These are phyloP conservation scores for Tragopan temminckii DNA, from an alignment of 2,797 vertebrate species.

Conservation along the genomic window DNA sequence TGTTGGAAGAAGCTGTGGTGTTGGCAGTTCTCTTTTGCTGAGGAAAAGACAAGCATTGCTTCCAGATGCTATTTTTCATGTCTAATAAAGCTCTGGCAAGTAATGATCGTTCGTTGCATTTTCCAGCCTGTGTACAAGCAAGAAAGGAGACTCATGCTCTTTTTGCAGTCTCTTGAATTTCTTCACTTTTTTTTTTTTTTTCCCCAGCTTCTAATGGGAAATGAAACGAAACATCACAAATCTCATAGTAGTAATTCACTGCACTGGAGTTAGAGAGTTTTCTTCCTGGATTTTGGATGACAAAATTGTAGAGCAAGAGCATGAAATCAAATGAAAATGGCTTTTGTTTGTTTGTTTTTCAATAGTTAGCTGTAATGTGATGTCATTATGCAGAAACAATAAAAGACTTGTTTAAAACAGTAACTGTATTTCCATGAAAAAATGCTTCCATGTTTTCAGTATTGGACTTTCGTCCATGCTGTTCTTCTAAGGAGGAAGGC, in stretches of 20 bases:
- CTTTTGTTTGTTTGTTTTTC: neutral
- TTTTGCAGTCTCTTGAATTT: constrained; percentile 34
- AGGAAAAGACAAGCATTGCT: constrained; percentile 28
- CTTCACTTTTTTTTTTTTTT: neutral
- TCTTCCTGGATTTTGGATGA: too few species aligned
- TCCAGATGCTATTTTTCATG: neutral
- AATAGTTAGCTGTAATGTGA: neutral
- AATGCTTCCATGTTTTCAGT: neutral
- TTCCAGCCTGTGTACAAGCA: neutral
- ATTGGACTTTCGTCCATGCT: neutral
- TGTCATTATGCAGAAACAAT: neutral
- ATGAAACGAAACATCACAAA: constrained; percentile 20
- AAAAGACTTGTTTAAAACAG: neutral
- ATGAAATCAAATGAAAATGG: neutral
- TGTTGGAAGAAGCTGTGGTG: neutral
- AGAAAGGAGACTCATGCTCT: constrained; percentile 13
- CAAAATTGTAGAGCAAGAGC: neutral
- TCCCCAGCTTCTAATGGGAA: neutral
- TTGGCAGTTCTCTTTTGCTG: neutral
- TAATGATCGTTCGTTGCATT: neutral
- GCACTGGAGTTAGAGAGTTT: too few species aligned
- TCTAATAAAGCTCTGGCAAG: constrained; percentile 12
- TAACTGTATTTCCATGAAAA: neutral
- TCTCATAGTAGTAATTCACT: neutral
- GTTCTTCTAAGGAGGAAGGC: neutral